A percentile compares a stretch with the other conserved stretches of the same genome.
Evolutionary conservation across 2,113 vertebrate genomes (phyloP).

Genomic region (Eudorcas thomsonii): DNA sequence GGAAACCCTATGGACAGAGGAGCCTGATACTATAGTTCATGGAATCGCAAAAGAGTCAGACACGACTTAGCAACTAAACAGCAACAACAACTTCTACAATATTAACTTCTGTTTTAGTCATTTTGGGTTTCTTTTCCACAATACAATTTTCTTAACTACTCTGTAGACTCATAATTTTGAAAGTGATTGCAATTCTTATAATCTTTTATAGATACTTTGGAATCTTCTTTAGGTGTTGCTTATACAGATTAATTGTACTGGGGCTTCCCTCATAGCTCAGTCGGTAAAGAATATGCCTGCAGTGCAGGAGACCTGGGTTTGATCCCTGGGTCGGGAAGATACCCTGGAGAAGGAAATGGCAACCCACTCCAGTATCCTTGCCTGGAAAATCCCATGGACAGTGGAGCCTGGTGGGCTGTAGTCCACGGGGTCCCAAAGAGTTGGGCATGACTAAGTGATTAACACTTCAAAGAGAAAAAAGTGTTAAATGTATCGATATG

Average conservation of each 20-base stretch:
- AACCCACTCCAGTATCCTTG: not conserved
- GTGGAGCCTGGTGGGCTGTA: not conserved
- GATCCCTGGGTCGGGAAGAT: not conserved
- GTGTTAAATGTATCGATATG: not conserved
- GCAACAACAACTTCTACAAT: not conserved
- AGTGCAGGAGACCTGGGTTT: not conserved
- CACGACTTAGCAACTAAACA: not conserved
- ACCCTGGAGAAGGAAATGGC: not conserved
- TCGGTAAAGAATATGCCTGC: not conserved
- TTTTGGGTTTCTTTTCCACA: not conserved
- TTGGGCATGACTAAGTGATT: not conserved
- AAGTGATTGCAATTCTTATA: not conserved
- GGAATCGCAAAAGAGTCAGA: not conserved
- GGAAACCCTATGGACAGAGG: not conserved
- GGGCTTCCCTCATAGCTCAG: not conserved
- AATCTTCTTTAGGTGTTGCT: not conserved
- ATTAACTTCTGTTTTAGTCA: not conserved
- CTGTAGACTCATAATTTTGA: not conserved
- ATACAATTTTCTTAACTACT: conserved; percentile 1
- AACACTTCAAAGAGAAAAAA: not conserved
- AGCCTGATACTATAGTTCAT: not conserved
- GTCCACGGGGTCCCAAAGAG: not conserved
- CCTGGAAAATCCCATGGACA: not conserved
- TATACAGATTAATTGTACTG: not conserved
- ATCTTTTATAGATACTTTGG: not conserved